Percentiles rank a stretch among this genome's conserved stretches.
Evolutionary conservation across 2,888 invertebrate species (phyloP).

Genomic region (Stramonita haemastoma): DNA sequence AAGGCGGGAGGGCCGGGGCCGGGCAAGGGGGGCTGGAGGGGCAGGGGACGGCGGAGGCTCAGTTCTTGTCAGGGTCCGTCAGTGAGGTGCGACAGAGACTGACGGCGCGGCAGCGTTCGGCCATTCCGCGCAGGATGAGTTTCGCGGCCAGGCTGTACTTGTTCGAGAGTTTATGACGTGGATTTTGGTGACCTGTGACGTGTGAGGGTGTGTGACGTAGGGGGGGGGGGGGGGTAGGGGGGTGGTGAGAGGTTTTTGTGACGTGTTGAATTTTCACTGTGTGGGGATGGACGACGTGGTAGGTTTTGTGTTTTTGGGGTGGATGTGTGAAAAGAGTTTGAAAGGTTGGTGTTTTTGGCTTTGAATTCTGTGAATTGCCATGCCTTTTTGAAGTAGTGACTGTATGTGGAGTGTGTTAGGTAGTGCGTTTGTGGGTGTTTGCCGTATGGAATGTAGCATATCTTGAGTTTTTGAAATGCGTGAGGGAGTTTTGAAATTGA

Average conservation of each 20-base stretch:
- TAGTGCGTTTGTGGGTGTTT: no score
- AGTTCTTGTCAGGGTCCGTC: slow-evolving; percentile 40
- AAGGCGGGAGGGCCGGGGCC: not conserved
- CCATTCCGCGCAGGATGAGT: slow-evolving; percentile 34
- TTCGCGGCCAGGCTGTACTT: slow-evolving; percentile 39
- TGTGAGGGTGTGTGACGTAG: not conserved
- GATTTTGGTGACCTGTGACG: not conserved
- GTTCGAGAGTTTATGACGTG: slow-evolving; percentile 44
- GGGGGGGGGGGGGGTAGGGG: not conserved
- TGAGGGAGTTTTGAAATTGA: no score
- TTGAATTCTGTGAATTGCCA: no score
- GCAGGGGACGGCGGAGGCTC: slow-evolving; percentile 14
- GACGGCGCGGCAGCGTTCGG: slow-evolving; percentile 32
- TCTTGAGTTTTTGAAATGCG: no score
- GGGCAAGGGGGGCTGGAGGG: not conserved
- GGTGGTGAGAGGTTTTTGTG: not conserved
- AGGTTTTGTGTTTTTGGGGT: no score
- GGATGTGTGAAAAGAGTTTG: no score
- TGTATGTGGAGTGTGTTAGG: no score
- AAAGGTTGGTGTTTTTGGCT: no score
- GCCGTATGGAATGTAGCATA: no score
- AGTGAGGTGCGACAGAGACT: slow-evolving; percentile 37
- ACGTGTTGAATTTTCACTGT: not conserved
- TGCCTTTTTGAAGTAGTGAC: no score
- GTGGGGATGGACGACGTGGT: no score